Percentiles rank a stretch among this genome's conserved stretches.
Evolutionary conservation across 2,888 invertebrate species (phyloP).

Genomic region (Cabera pusaria): DNA sequence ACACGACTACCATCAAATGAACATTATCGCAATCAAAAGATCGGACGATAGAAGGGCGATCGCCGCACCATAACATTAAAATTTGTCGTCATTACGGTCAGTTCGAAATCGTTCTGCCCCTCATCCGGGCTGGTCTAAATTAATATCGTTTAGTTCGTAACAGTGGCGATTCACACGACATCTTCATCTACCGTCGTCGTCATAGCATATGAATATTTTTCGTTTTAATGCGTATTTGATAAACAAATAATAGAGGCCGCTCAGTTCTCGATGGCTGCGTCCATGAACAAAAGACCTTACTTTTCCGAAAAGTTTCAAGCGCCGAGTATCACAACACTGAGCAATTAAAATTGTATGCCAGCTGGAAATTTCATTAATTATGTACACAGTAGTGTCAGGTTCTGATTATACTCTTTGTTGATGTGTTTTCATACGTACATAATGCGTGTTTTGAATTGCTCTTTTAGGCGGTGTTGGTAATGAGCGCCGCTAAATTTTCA

Average conservation of each 20-base stretch:
- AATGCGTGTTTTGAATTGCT: slow-evolving; percentile 52
- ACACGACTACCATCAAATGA: too few relatives aligned
- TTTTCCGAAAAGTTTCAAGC: slow-evolving; percentile 79
- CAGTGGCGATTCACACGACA: slow-evolving; percentile 75
- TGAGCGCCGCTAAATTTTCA: slow-evolving; percentile 23
- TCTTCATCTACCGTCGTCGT: slow-evolving; percentile 58
- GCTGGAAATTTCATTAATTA: slow-evolving; percentile 80
- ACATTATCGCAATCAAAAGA: slow-evolving; percentile 55
- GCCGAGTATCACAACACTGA: slow-evolving; percentile 72
- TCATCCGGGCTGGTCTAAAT: slow-evolving; percentile 59
- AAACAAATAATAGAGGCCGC: slow-evolving; percentile 72
- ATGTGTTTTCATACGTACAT: slow-evolving; percentile 63
- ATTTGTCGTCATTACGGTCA: slow-evolving; percentile 63
- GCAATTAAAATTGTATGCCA: slow-evolving; percentile 82
- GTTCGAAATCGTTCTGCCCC: slow-evolving; percentile 64
- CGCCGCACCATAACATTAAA: slow-evolving; percentile 54
- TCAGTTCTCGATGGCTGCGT: slow-evolving; percentile 60
- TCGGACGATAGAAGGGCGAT: slow-evolving; percentile 54
- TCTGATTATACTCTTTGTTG: slow-evolving; percentile 64
- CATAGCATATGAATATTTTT: slow-evolving; percentile 57
- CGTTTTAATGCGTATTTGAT: slow-evolving; percentile 75
- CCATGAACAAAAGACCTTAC: slow-evolving; percentile 70
- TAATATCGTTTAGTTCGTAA: slow-evolving; percentile 70
- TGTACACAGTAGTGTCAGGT: slow-evolving; percentile 61
- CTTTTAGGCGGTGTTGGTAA: slow-evolving; percentile 32